Evolutionary conservation across 2,888 invertebrate genomes (phyloP).

Genomic region (Amblyteles armatorius): DNA sequence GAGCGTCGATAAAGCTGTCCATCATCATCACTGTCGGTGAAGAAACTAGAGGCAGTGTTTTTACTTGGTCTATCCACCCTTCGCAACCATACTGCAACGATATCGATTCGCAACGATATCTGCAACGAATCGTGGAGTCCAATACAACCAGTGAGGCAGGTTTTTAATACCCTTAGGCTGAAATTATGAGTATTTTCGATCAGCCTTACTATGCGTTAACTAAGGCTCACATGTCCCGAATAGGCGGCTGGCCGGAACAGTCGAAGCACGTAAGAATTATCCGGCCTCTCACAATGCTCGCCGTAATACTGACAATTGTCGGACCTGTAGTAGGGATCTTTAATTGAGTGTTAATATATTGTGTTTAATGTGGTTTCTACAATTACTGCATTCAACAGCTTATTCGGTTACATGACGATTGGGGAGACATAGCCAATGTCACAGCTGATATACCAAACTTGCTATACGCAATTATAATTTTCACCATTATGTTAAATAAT

Average conservation of each 20-base stretch:
- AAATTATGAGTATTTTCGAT: neutral
- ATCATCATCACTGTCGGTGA: neutral
- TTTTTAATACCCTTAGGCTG: neutral
- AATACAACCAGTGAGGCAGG: neutral
- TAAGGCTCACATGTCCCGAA: neutral
- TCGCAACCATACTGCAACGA: neutral
- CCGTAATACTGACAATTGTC: neutral
- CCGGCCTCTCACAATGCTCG: neutral
- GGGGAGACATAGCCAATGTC: neutral
- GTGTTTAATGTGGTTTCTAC: neutral
- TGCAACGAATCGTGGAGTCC: neutral
- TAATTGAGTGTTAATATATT: neutral
- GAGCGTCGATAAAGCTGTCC: neutral
- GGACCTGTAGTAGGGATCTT: neutral
- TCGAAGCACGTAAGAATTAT: neutral
- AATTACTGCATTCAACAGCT: conserved; percentile 1
- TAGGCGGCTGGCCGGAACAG: conserved; percentile 3
- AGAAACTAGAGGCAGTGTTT: neutral
- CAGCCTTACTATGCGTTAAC: neutral
- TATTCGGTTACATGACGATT: neutral
- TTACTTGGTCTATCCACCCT: neutral
- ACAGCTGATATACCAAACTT: neutral
- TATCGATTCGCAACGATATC: neutral
- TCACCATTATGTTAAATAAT: neutral
- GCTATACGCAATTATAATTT: neutral